These are phyloP conservation scores for Apoderus coryli DNA, from an alignment of 2,888 invertebrate species.

Conservation along the genomic window DNA sequence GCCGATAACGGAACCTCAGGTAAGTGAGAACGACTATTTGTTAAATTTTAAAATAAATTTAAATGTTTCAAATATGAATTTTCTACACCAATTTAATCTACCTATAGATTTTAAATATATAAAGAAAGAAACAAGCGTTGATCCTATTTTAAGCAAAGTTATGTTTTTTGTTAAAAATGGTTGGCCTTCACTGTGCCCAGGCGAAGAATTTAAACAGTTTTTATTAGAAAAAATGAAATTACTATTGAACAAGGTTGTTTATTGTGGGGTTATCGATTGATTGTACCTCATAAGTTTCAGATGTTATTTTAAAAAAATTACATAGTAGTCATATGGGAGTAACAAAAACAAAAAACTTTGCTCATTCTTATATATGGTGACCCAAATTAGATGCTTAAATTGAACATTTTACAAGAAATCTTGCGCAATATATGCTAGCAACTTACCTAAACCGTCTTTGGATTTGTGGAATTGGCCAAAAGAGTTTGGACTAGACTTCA, in stretches of 20 bases:
- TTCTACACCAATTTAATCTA: neutral
- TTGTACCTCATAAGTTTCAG: slow-evolving; percentile 6
- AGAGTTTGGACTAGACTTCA: slow-evolving; percentile 8
- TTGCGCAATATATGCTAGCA: slow-evolving; percentile 6
- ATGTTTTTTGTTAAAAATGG: slow-evolving; percentile 8
- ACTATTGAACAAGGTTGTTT: slow-evolving; percentile 7
- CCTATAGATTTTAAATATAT: neutral
- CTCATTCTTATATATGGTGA: slow-evolving; percentile 9
- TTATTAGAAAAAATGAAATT: slow-evolving; percentile 8
- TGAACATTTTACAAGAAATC: slow-evolving; percentile 5
- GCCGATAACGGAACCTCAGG: neutral
- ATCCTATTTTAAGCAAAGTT: slow-evolving; percentile 4
- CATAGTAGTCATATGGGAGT: neutral
- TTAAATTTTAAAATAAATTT: neutral
- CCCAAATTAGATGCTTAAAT: slow-evolving; percentile 6
- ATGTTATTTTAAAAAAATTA: slow-evolving; percentile 1
- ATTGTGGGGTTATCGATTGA: slow-evolving; percentile 10
- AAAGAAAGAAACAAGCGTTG: neutral
- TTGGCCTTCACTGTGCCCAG: neutral
- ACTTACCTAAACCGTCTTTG: slow-evolving; percentile 6
- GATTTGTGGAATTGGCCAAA: slow-evolving; percentile 6
- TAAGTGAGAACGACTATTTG: neutral
- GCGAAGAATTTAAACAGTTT: slow-evolving; percentile 1
- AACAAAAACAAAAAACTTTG: slow-evolving; percentile 8
- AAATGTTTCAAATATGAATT: neutral